Evolutionary conservation across 2,888 invertebrate genomes (phyloP), one percentile per base, ranked within the genome.

Genomic region (Nebria salina): DNA sequence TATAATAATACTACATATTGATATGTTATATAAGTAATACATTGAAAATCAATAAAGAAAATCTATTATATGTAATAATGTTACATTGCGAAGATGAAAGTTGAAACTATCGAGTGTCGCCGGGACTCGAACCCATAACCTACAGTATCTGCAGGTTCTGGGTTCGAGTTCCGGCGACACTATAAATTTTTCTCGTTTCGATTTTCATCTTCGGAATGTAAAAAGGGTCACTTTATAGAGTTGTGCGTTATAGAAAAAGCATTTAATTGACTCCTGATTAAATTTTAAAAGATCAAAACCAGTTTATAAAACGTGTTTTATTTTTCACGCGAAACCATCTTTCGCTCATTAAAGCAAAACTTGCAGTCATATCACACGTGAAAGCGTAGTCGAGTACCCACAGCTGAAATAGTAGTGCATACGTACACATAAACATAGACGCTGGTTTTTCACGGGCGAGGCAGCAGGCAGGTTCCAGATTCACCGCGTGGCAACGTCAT

Each of bases 401-500:
- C 20, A 66, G 15, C 66, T 66, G n/a, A 54, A 54, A 54, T 54
- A 54, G 54, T 11, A 54, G 54, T 54, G 8, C 54, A 70, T 5
- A 26, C n/a, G 26, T 25, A 20, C 34, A 34, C 34, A 34, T 34
- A 34, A 34, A 34, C 54, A 70, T 2, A 26, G n/a, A 64, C 26
- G 65, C 34, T 34, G 41, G 76, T 77, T 72, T 77, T 77, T 77
- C 72, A 65, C 54, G 42, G 41, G 20, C 11, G 76, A 66, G 74
- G 68, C 54, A 54, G 54, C 54, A 54, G 54, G 54, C 54, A 54
- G 54, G 13, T 70, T 11, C 70, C 70, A 70, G 70, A 20, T 3
- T 70, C 70, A 25, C 70, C 34, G 70, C 70, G 34, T 68, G 68
- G 41, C 11, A 76, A 76, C 77, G 77, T 77, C 77, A 77, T 77